These are phyloP conservation scores for Leptopilina drosophilae DNA, from an alignment of 2,888 invertebrate genomes.

Conservation along the genomic window DNA sequence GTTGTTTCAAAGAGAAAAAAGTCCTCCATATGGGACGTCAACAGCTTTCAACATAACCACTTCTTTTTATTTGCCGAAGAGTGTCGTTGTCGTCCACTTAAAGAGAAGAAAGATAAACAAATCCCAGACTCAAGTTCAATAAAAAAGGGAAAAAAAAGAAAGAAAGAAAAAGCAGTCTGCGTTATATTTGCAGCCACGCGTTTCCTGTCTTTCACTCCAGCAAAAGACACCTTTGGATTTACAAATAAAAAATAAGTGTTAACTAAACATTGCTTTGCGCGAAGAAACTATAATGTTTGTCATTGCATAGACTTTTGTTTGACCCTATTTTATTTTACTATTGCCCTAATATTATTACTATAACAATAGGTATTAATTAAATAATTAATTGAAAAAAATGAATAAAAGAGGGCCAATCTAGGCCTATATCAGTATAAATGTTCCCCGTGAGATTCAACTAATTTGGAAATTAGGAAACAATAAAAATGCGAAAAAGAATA, in stretches of 20 bases:
- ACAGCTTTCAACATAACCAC: background rate
- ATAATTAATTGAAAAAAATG: no score
- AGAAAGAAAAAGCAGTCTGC: background rate
- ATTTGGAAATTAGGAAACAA: no score
- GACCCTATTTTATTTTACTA: no score
- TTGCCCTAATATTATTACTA: no score
- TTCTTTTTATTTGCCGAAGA: background rate
- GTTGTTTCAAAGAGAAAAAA: no score
- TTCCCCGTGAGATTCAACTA: no score
- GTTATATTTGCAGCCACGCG: constrained; percentile 28
- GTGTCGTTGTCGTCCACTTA: constrained; percentile 1
- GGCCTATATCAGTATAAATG: no score
- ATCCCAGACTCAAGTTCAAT: background rate
- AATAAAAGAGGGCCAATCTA: no score
- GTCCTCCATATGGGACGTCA: background rate
- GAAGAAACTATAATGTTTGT: background rate
- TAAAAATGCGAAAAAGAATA: no score
- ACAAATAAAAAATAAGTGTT: background rate
- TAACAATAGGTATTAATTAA: no score
- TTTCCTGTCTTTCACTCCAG: constrained; percentile 26
- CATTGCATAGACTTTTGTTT: no score
- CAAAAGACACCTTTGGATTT: constrained; percentile 12
- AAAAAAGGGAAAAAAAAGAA: constrained; percentile 4
- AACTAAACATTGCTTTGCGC: background rate
- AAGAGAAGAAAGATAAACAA: constrained; percentile 25